Base-by-base conservation (phyloP, 2,113 vertebrate genomes). In the Onychorhynchus coronatus region DNA sequence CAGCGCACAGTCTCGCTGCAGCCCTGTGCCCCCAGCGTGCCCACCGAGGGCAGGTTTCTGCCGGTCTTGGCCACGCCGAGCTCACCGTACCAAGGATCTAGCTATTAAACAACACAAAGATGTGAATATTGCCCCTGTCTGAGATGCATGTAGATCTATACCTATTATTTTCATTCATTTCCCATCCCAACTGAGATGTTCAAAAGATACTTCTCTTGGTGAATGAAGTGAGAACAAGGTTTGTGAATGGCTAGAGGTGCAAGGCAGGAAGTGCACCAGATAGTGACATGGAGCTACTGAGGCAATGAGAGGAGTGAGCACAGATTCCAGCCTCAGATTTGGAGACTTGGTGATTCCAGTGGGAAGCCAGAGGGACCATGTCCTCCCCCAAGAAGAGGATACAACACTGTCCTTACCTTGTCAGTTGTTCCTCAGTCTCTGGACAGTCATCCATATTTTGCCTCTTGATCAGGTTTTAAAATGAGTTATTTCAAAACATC, bases 251-350 rank as follows among this genome's bases (percentile, higher is more conserved):
- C 28, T 73, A 44, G 50, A 25, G n/a, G 8, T 44, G 49, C 4
- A 41, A 52, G 12, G 24, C 1, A 0, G 1, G 31, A 59, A 15
- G 30, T 33, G 33, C n/a, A 25, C 33, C 11, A 5, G 14, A 5
- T 30, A 49, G 9, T 52, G 25, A 5, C 9, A 0, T 15, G 55
- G 30, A 77, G 66, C 65, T 46, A 0, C 44, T 22, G 76, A 50
- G 55, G 70, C 68, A 53, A 35, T 52, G 23, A 67, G 13, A 37
- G 50, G 27, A 55, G 3, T 4, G 12, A 20, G 47, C 39, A 68
- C 5, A 0, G 12, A 4, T 53, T 83, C 47, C 0, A 0, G 44
- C 37, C 56, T 56, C 9, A 2, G 25, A 37, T 4, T 4, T 52
- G 50, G 11, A 23, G 42, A 11, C 35, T 93, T 5, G 3, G 44